Percentiles rank a stretch among this genome's conserved stretches.
Evolutionary conservation across 1,140 invertebrate species (phyloP).

Genomic region (Acromyrmex heyeri): DNA sequence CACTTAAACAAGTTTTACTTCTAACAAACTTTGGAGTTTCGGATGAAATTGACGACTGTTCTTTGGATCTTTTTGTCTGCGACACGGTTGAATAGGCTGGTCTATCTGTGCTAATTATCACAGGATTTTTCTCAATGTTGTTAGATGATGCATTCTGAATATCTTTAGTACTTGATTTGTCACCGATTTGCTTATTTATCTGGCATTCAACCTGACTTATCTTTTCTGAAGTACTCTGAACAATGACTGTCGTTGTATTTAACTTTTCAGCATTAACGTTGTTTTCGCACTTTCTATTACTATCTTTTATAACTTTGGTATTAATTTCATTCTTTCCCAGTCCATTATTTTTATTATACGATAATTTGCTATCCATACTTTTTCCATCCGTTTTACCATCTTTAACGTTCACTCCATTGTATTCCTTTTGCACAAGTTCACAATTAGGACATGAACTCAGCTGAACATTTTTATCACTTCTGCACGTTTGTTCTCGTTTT

Average conservation of each 20-base stretch:
- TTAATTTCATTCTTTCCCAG: slow-evolving; percentile 78
- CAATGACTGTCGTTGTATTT: slow-evolving; percentile 45
- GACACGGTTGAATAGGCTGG: slow-evolving; percentile 86
- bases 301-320: slow-evolving; percentile 76
- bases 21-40: slow-evolving; percentile 81
- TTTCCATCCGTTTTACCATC: slow-evolving; percentile 44
- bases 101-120: slow-evolving; percentile 53
- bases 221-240: slow-evolving; percentile 57
- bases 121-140: slow-evolving; percentile 54
- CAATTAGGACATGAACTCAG: slow-evolving; percentile 64
- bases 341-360: slow-evolving; percentile 74
- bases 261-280: slow-evolving; percentile 55
- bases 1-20: slow-evolving; percentile 84
- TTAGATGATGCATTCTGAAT: slow-evolving; percentile 69
- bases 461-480: slow-evolving; percentile 74
- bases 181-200: slow-evolving; percentile 78
- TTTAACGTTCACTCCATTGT: slow-evolving; percentile 53
- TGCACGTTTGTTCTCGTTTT: slow-evolving; percentile 58
- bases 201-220: slow-evolving; percentile 67
- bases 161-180: slow-evolving; percentile 79
- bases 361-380: slow-evolving; percentile 49
- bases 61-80: slow-evolving; percentile 75
- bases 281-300: slow-evolving; percentile 64
- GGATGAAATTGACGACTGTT: slow-evolving; percentile 54
- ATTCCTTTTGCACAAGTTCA: slow-evolving; percentile 80